Base-by-base conservation (phyloP, 1,140 invertebrate species). In the Dufourea novaeangliae region DNA sequence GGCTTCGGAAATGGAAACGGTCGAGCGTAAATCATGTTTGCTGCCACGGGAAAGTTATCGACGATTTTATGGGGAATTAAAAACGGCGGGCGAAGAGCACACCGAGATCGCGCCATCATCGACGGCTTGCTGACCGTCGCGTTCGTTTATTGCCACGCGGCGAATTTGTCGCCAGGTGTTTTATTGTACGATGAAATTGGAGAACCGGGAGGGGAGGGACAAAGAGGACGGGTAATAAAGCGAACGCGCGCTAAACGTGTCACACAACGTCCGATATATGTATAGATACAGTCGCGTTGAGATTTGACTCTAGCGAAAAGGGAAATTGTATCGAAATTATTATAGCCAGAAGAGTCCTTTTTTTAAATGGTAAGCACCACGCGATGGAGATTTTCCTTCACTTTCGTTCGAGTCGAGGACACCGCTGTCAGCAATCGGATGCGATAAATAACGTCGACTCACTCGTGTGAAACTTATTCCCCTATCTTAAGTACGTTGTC, bases 161-260 rank as follows among this genome's bases (percentile, higher is more conserved):
- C 86, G 84, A 91, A 91, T 92, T 91, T 91, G 91, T 91, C 90
- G 90, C 88, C 91, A 86, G 88, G 88, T 92, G 89, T 92, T 91
- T 92, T 91, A 92, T 91, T 88, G 88, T 87, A 83, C 86, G 82
- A 86, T 83, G 84, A 87, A 89, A 90, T 88, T 87, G 87, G 83
- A 88, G 86, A 79, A 80, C 74, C 76, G 50, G 52, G 80, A 20
- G 11, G n/a, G 12, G 32, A 7, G 59, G 37, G 64, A 52, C n/a
- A 22, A 11, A 52, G 79, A 76, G 78, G 74, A 69, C 74, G 77
- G 81, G 87, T 88, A 88, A 92, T 90, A 91, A 91, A 90, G 90
- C 88, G 86, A 80, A 81, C 83, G 87, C 83, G 87, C 86, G 87
- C 86, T 91, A 88, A 90, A 89, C 85, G 84, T 84, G 90, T 92